Evolutionary conservation across 2,797 vertebrate genomes (phyloP), one percentile per base, ranked within the genome.

Genomic region (Chanos chanos): DNA sequence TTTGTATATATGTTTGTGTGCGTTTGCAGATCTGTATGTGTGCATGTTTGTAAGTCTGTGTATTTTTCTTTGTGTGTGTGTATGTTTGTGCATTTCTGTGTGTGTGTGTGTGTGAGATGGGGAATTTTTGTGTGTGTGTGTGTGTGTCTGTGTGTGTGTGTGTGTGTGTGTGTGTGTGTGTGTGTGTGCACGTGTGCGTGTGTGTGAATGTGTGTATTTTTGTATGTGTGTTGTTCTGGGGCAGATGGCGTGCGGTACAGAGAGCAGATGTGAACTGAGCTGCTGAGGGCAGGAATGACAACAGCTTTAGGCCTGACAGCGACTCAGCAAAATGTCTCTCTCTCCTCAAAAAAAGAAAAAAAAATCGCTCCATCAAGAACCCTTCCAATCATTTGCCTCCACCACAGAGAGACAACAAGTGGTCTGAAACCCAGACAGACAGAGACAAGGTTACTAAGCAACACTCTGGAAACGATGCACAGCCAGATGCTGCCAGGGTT

Each of bases 321-420:
- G 58, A 34, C 24, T 21, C 21, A 52, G 24, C 19, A 53, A 22
- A 27, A 21, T 61, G 58, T 44, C 66, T 15, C 70, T 72, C 64
- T 28, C 50, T 61, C 66, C n/a, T n/a, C n/a, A n/a, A n/a, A n/a
- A n/a, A n/a, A n/a, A n/a, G n/a, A n/a, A n/a, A n/a, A n/a, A 18
- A 22, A 43, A 34, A 51, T 34, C 28, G 19, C 45, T 61, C 28
- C 5, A 18, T 50, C 49, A 27, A 39, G 39, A 39, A 16, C 5
- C 27, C 18, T 43, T 25, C 28, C 34, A 13, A 25, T 44, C 30
- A 33, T 18, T 25, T 9, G 22, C 16, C n/a, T 66, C 61, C 65
- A 76, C 75, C 61, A 68, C 43, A 66, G 81, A 66, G 64, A 75
- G 76, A 77, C 60, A 72, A 70, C 77, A 80, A 77, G 74, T 77